A percentile compares a stretch with the other conserved stretches of the same genome.
These are phyloP conservation scores for Pardalotus punctatus DNA, from an alignment of 2,113 vertebrate species.

Conservation along the genomic window DNA sequence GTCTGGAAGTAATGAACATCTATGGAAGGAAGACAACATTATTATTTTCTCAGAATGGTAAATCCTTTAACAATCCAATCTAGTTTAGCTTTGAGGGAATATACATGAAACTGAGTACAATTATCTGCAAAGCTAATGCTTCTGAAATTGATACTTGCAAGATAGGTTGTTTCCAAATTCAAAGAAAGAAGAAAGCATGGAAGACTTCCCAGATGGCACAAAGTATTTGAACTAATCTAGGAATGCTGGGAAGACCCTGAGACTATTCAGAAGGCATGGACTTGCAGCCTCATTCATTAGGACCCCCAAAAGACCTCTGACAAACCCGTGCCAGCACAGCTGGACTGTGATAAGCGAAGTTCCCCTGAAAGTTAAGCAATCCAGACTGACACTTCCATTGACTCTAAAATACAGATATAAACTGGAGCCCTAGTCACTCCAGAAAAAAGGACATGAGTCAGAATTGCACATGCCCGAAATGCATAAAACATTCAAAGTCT, in stretches of 20 bases:
- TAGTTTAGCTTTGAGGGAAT: background rate
- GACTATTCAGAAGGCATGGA: background rate
- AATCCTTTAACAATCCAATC: background rate
- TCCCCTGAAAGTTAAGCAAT: background rate
- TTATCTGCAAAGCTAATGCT: background rate
- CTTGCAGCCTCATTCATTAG: background rate
- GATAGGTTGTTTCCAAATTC: background rate
- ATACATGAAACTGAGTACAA: background rate
- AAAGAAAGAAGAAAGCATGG: background rate
- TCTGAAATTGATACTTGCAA: background rate
- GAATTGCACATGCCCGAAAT: background rate
- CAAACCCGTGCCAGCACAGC: background rate
- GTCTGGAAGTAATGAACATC: background rate
- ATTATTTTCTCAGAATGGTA: background rate
- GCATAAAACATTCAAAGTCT: background rate
- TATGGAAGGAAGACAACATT: background rate
- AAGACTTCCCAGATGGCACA: background rate
- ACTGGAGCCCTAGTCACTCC: background rate
- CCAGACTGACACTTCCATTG: background rate
- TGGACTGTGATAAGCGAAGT: background rate
- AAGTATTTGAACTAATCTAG: background rate
- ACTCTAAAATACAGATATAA: background rate
- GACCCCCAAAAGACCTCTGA: fast-evolving
- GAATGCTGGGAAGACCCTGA: background rate
- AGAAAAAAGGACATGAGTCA: background rate